Percentiles rank a stretch among this genome's conserved stretches.
Evolutionary conservation across 2,888 invertebrate genomes (phyloP).

Genomic region (Drosophila multiciliata): DNA sequence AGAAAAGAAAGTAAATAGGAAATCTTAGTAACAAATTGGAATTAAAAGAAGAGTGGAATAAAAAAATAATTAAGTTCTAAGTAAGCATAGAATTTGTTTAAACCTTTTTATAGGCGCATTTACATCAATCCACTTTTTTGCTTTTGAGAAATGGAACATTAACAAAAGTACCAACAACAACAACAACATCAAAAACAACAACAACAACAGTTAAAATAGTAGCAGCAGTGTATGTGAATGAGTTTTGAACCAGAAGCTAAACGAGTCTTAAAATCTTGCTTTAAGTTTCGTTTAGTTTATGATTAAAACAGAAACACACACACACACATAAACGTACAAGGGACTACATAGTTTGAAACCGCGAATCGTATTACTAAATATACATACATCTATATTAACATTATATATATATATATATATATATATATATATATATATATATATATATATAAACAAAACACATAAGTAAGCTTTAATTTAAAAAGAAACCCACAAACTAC

Average conservation of each 20-base stretch:
- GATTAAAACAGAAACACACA: slow-evolving; percentile 32
- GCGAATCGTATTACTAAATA: slow-evolving; percentile 83
- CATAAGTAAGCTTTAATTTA: slow-evolving; percentile 60
- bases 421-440: slow-evolving; percentile 16
- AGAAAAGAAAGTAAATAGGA: slow-evolving; percentile 26
- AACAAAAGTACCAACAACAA: slow-evolving; percentile 24
- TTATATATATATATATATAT: slow-evolving; percentile 48
- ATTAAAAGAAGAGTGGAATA: slow-evolving; percentile 47
- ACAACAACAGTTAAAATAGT: slow-evolving; percentile 22
- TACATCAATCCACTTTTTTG: slow-evolving; percentile 51
- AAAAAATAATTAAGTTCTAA: slow-evolving; percentile 37
- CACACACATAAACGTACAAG: slow-evolving; percentile 77
- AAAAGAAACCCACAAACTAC: slow-evolving; percentile 39
- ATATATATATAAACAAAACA: slow-evolving; percentile 24
- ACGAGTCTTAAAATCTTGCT: slow-evolving; percentile 10
- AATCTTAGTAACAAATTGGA: slow-evolving; percentile 67
- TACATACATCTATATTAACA: slow-evolving; percentile 57
- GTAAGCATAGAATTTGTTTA: slow-evolving; percentile 51
- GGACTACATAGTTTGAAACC: slow-evolving; percentile 82
- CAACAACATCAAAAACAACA: slow-evolving; percentile 4
- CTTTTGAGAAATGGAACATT: slow-evolving; percentile 35
- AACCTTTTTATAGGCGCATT: slow-evolving; percentile 67
- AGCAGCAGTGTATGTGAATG: slow-evolving; percentile 12
- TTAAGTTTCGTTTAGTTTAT: slow-evolving; percentile 55
- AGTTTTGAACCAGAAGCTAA: slow-evolving; percentile 5